Evolutionary conservation across 2,888 invertebrate species (phyloP).

Genomic region (Microchrysa polita): DNA sequence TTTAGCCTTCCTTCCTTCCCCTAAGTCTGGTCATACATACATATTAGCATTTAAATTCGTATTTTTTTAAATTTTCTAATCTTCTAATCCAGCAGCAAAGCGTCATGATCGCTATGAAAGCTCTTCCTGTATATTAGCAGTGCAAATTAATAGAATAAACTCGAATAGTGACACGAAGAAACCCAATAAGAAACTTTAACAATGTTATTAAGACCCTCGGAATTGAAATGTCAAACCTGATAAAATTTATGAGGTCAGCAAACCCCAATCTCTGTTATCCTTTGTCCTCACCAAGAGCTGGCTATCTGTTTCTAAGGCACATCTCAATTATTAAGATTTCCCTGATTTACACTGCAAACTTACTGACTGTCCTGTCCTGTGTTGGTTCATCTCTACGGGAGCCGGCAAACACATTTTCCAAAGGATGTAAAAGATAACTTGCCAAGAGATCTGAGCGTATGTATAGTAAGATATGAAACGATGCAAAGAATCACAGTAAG

Average conservation of each 20-base stretch:
- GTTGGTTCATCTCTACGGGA: background rate
- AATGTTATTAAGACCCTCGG: constrained; percentile 22
- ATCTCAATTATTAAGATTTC: constrained; percentile 21
- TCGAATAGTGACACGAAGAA: background rate
- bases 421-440: background rate
- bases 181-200: constrained; percentile 6
- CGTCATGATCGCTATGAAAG: too few species aligned
- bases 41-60: too few species aligned
- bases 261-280: background rate
- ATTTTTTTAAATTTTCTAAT: too few species aligned
- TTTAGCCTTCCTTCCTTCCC: too few species aligned
- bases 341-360: constrained; percentile 2
- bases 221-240: constrained; percentile 30
- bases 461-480: background rate
- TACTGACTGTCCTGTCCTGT: background rate
- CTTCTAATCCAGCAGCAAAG: too few species aligned
- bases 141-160: background rate
- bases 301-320: background rate
- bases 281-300: background rate
- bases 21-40: too few species aligned
- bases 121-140: too few species aligned
- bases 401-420: background rate
- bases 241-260: constrained; percentile 25
- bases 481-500: constrained; percentile 2
- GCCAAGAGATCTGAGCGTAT: background rate